Conservation (phyloP, 37 sponge, comb jelly and placozoan genomes). For the Amphimedon queenslandica region DNA sequence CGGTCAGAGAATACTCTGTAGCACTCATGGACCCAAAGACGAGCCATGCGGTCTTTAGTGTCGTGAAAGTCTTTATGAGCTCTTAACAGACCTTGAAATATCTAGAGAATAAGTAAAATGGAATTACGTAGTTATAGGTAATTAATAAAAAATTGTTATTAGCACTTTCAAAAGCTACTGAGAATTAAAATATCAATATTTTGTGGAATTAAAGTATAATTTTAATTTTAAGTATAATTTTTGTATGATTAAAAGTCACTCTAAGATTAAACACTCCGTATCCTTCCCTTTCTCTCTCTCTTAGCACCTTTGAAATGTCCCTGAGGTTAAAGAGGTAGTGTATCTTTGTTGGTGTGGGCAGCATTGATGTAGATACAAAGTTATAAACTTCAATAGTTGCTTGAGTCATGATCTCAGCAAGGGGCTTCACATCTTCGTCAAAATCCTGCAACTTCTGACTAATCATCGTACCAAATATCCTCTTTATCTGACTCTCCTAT, state of each 20-base stretch:
- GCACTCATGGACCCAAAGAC: slow-evolving; percentile 98
- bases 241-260: too few relatives aligned
- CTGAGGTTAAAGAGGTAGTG: slow-evolving; percentile 99
- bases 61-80: slow-evolving; percentile 99
- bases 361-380: slow-evolving; percentile 72
- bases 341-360: slow-evolving; percentile 97
- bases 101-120: slow-evolving; percentile 24
- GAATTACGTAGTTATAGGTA: neutral
- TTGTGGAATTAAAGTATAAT: too few relatives aligned
- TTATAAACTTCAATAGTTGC: slow-evolving; percentile 95
- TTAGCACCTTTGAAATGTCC: slow-evolving; percentile 88
- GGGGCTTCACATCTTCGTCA: slow-evolving; percentile 98
- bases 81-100: slow-evolving; percentile 96
- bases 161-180: too few relatives aligned
- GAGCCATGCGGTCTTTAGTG: slow-evolving; percentile 81
- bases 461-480: slow-evolving; percentile 99
- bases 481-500: slow-evolving; percentile 91
- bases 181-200: too few relatives aligned
- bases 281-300: neutral
- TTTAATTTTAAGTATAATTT: too few relatives aligned
- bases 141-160: neutral
- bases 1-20: slow-evolving; percentile 97
- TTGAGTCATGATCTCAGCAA: slow-evolving; percentile 91
- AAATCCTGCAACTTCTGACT: slow-evolving; percentile 99
- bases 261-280: too few relatives aligned